Evolutionary conservation across 2,113 vertebrate genomes (phyloP).

Genomic region (Vulpes vulpes): DNA sequence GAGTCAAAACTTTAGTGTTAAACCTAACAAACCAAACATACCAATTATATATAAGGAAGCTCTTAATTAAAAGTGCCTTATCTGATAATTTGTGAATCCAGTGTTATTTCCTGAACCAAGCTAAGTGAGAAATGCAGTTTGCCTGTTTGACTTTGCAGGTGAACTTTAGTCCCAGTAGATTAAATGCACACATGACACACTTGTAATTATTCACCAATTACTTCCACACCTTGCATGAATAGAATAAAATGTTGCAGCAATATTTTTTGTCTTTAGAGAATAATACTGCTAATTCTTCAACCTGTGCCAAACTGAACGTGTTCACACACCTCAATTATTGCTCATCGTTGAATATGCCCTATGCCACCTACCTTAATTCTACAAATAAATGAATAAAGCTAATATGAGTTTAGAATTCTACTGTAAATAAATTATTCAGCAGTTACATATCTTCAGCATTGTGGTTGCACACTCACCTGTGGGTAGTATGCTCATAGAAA

Average conservation of each 20-base stretch:
- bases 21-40: not conserved
- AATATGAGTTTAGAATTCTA: not conserved
- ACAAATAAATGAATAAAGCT: not conserved
- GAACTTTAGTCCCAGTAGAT: not conserved
- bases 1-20: not conserved
- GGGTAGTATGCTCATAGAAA: not conserved
- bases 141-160: not conserved
- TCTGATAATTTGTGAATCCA: not conserved
- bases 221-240: not conserved
- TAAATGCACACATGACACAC: not conserved
- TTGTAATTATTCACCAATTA: slow-evolving; percentile 31
- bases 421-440: not conserved
- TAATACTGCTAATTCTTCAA: not conserved
- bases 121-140: not conserved
- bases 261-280: slow-evolving; percentile 25
- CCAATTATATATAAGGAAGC: not conserved
- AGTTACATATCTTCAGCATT: not conserved
- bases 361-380: not conserved
- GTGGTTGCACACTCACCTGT: not conserved
- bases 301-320: slow-evolving; percentile 48
- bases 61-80: not conserved
- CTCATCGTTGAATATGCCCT: not conserved
- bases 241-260: not conserved
- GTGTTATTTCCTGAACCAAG: not conserved
- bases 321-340: slow-evolving; percentile 37